Evolutionary conservation across 2,113 vertebrate species (phyloP), one percentile per base, ranked within the genome.

Genomic region (Lepus timidus): DNA sequence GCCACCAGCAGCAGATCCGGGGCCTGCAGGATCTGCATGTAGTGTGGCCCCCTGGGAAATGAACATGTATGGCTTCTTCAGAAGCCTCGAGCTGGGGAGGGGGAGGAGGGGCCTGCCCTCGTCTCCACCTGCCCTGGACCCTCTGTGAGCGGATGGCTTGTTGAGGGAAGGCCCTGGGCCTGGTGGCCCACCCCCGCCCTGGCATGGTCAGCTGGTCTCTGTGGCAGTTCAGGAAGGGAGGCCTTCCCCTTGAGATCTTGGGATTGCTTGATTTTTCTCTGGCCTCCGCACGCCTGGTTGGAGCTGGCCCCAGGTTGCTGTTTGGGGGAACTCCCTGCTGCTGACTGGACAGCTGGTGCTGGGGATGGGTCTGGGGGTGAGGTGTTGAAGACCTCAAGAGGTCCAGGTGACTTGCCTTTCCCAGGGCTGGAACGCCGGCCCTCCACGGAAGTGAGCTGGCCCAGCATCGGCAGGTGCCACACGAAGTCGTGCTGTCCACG

Each of bases 31-130:
- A 20, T 31, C 19, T 51, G 7, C 11, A 2, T 29, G 7, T 58
- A 51, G 67, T 7, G 9, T 19, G 83, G n/a, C 22, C 52, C 58
- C 14, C 65, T 0, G 55, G 19, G 22, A 55, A 75, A 16, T 3
- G 16, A 5, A 4, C 1, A 1, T 8, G 17, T 4, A 0, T 8
- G 3, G 87, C 58, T 29, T 80, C 27, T 7, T n/a, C 36, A 0
- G 64, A 31, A 67, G 12, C 23, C 25, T 10, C 25, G 0, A 6
- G 1, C 2, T 51, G 22, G 55, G 55, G 55, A 58, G 55, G 55
- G 44, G 44, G 44, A 6, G 44, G 44, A 44, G 44, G 44, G 44
- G 44, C 44, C 44, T 44, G 44, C 7, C 44, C 44, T 44, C 44
- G 1, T 44, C 44, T 44, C 44, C 44, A 44, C 44, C 44, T 7